Evolutionary conservation across 2,797 vertebrate species (phyloP), one percentile per base, ranked within the genome.

Genomic region (Chaunax sp.): DNA sequence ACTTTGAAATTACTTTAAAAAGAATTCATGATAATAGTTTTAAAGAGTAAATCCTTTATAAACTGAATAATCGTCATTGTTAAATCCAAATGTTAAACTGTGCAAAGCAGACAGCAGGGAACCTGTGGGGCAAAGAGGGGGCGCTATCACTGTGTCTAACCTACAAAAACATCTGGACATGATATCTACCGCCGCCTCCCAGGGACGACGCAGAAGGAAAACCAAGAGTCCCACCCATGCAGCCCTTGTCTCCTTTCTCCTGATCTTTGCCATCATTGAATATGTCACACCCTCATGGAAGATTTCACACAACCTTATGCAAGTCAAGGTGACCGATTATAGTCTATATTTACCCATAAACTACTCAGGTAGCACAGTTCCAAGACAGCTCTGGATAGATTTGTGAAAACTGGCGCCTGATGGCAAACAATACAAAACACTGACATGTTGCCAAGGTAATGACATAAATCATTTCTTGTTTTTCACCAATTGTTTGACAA

Each of bases 151-250:
- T 47, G 44, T 52, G 51, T 80, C 47, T 55, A 64, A 72, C 43
- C 61, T 69, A 41, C 53, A 74, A 16, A 49, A 79, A 85, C 90
- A 90, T 89, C 82, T 88, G 82, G 72, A 82, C 64, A 47, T 72
- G 77, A 89, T 85, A 72, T 82, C 41, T 46, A 45, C 61, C 0
- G 14, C 23, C 1, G 20, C 65, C 22, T 64, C 64, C 73, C 71
- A 53, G 61, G 69, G 64, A 79, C 75, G 77, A 83, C 14, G 46
- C 69, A 82, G 47, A 33, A 60, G 51, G 69, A 77, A 83, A 83
- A 65, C 46, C 28, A 33, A 65, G 11, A 45, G 51, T 64, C 59
- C 66, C 82, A 50, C 82, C 59, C 64, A 51, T 25, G 16, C 46
- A 75, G 58, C 28, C 30, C 25, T 18, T 30, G 62, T 81, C 75